Percentiles rank a stretch among this genome's conserved stretches.
Evolutionary conservation across 2,797 vertebrate genomes (phyloP).

Genomic region (Pseudochirops cupreus): DNA sequence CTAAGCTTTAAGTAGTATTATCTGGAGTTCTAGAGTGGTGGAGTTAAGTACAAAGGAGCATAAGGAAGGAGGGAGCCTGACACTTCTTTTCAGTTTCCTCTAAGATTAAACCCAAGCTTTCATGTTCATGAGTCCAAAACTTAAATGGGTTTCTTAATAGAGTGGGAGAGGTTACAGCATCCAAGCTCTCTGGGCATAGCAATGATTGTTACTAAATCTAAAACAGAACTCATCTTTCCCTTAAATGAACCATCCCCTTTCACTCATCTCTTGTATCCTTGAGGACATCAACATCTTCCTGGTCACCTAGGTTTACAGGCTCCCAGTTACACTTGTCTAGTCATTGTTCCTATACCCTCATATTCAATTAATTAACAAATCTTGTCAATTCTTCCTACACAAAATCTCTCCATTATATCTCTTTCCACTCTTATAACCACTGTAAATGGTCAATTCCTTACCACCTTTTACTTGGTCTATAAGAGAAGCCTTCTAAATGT

Average conservation of each 20-base stretch:
- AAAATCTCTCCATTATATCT: neutral
- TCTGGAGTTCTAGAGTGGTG: neutral
- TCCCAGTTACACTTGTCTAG: neutral
- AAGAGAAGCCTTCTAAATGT: neutral
- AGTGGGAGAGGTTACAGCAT: neutral
- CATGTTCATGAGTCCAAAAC: neutral
- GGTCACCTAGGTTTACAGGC: neutral
- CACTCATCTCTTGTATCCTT: neutral
- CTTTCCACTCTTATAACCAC: neutral
- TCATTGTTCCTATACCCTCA: neutral
- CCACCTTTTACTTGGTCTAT: neutral
- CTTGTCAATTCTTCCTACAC: neutral
- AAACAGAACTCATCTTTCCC: neutral
- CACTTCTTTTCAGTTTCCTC: neutral
- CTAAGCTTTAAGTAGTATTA: neutral
- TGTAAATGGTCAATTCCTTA: neutral
- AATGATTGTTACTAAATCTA: neutral
- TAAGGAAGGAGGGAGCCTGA: neutral
- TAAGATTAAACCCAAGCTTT: neutral
- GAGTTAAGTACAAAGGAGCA: no score
- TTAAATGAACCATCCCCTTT: no score
- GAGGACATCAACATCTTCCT: neutral
- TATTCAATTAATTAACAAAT: neutral
- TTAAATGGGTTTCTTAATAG: no score
- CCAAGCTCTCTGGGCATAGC: neutral